These are phyloP conservation scores for Ophraella communa DNA, from an alignment of 2,888 invertebrate genomes.

Conservation along the genomic window DNA sequence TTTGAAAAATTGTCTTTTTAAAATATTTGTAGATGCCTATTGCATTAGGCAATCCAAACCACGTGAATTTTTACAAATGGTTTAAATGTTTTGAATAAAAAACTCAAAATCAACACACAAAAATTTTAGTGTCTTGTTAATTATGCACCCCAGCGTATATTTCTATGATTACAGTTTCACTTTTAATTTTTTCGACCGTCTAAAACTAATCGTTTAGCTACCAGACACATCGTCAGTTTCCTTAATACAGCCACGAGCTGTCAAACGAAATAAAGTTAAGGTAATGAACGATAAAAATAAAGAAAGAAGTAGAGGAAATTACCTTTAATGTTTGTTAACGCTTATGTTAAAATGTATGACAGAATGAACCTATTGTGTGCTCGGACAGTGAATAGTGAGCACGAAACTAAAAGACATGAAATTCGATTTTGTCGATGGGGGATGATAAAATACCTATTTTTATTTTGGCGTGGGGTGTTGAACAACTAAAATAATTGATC, in stretches of 20 bases:
- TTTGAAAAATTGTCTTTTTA: too few species aligned
- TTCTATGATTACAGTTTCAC: neutral
- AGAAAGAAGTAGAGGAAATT: conserved; percentile 19
- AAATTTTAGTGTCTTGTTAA: too few species aligned
- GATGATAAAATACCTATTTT: too few species aligned
- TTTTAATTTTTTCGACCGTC: neutral
- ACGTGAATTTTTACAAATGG: too few species aligned
- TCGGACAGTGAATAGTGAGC: conserved; percentile 28
- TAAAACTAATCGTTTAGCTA: neutral
- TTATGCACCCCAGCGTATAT: neutral
- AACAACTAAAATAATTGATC: too few species aligned
- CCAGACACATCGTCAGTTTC: neutral
- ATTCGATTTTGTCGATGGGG: neutral
- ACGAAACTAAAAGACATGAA: conserved; percentile 24
- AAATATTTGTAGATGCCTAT: too few species aligned
- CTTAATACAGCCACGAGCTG: conserved; percentile 9
- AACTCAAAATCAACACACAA: too few species aligned
- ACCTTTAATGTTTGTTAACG: conserved; percentile 29
- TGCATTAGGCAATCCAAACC: too few species aligned
- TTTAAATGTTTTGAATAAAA: too few species aligned
- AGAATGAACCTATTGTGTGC: conserved; percentile 24
- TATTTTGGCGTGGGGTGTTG: too few species aligned
- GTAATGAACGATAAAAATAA: too few species aligned
- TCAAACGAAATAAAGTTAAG: conserved; percentile 19
- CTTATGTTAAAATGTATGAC: conserved; percentile 26